A percentile compares a stretch with the other conserved stretches of the same genome.
Conservation (phyloP, 1,140 invertebrate genomes). For the Anoplophora glabripennis region DNA sequence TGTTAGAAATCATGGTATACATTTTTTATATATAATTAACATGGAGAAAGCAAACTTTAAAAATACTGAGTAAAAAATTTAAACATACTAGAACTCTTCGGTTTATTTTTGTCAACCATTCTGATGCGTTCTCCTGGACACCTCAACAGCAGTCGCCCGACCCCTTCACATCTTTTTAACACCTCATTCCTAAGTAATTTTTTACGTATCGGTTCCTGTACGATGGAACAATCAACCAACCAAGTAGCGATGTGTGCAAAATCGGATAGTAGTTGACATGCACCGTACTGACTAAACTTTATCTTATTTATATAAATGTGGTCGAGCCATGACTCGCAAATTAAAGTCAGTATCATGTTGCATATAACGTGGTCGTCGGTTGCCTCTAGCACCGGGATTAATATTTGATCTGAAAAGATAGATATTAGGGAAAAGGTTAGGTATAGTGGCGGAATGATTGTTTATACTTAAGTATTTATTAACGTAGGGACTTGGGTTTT, state of each 20-base stretch:
- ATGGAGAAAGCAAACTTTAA: too few species aligned
- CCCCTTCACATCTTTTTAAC: conserved; percentile 73
- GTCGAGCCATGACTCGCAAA: conserved; percentile 82
- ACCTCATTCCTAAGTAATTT: conserved; percentile 74
- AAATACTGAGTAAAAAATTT: neutral
- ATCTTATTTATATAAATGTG: conserved; percentile 77
- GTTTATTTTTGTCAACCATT: conserved; percentile 56
- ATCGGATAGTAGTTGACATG: conserved; percentile 67
- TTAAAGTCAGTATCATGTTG: conserved; percentile 73
- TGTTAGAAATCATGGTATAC: too few species aligned
- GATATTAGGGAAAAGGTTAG: neutral
- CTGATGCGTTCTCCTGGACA: conserved; percentile 71
- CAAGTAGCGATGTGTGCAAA: conserved; percentile 72
- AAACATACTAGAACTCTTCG: conserved; percentile 15
- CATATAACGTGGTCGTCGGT: conserved; percentile 68
- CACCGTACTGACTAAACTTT: conserved; percentile 67
- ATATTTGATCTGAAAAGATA: conserved; percentile 62
- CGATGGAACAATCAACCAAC: conserved; percentile 58
- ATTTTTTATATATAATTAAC: too few species aligned
- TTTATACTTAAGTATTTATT: conserved; percentile 61
- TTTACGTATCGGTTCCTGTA: conserved; percentile 57
- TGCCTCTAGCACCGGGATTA: conserved; percentile 69
- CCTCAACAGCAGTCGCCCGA: conserved; percentile 69
- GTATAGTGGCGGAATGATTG: neutral
- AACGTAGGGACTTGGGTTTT: conserved; percentile 56